phyloP scores from a whole-genome alignment of 2,797 vertebrate species.

The Apodemus agrarius region DNA sequence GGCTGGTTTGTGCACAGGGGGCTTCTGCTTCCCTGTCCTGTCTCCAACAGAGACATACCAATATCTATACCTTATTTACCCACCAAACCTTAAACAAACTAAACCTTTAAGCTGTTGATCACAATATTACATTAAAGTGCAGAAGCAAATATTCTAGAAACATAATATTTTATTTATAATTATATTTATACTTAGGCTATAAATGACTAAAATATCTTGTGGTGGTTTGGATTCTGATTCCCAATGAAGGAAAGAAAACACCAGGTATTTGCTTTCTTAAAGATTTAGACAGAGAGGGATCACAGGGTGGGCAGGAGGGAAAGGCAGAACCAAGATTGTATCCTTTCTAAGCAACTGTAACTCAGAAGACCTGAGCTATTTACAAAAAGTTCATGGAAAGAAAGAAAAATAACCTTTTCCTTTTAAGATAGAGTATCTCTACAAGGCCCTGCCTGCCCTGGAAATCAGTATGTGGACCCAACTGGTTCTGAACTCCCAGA shows the following conservation, averaged over 20 bases:
- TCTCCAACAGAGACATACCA: neutral
- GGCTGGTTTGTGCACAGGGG: neutral
- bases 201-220: conserved; percentile 5
- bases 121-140: neutral
- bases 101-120: neutral
- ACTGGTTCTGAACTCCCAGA: neutral
- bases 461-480: neutral
- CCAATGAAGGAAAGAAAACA: neutral
- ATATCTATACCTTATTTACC: neutral
- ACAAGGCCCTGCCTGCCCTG: neutral
- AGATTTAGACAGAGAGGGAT: neutral
- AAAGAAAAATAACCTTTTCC: neutral
- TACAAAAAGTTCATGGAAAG: conserved; percentile 1
- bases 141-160: neutral
- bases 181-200: neutral
- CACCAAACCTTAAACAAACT: neutral
- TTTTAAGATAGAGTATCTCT: neutral
- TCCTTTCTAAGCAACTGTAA: neutral
- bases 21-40: neutral
- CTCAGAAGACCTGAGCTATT: neutral
- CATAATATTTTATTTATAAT: neutral
- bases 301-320: neutral
- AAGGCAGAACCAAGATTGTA: neutral
- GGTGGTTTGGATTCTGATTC: neutral
- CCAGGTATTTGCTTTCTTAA: neutral